Percentiles rank a stretch among this genome's conserved stretches.
phyloP scores from a whole-genome alignment of 2,888 invertebrate species.

The Beris chalybata region DNA sequence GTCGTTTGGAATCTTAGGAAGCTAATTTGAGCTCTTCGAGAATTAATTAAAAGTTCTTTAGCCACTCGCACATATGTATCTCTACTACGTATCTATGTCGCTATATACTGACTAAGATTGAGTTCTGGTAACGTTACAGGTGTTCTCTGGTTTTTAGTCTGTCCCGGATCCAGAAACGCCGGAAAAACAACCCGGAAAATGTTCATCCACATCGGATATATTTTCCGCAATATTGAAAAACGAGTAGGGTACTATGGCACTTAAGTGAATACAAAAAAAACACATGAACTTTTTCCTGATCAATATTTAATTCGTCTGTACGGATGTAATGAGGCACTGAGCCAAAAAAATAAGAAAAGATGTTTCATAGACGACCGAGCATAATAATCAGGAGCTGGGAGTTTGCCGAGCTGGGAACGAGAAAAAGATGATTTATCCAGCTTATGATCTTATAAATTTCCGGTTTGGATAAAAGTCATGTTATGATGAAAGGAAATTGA shows the following conservation, averaged over 20 bases:
- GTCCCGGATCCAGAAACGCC: no score
- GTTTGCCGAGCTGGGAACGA: neutral
- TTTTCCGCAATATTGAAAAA: neutral
- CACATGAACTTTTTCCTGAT: neutral
- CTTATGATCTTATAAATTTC: conserved; percentile 39
- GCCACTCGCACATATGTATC: neutral
- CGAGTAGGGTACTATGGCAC: neutral
- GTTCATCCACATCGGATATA: neutral
- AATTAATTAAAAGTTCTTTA: conserved; percentile 31
- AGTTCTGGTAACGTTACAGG: no score
- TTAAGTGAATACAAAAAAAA: neutral
- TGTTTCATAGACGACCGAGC: neutral
- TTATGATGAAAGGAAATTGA: conserved; percentile 40
- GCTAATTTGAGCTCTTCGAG: conserved; percentile 29
- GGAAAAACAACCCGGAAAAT: no score
- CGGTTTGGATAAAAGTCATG: conserved; percentile 39
- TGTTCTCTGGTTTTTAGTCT: no score
- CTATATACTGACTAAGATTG: no score
- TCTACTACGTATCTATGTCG: no score
- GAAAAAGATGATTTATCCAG: conserved; percentile 30
- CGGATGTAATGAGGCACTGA: neutral
- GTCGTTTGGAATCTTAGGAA: conserved; percentile 26
- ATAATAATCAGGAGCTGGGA: neutral
- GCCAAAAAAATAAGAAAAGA: neutral
- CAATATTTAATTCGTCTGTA: neutral